Evolutionary conservation across 2,113 vertebrate genomes (phyloP).

Genomic region (Pollimyrus isidori): DNA sequence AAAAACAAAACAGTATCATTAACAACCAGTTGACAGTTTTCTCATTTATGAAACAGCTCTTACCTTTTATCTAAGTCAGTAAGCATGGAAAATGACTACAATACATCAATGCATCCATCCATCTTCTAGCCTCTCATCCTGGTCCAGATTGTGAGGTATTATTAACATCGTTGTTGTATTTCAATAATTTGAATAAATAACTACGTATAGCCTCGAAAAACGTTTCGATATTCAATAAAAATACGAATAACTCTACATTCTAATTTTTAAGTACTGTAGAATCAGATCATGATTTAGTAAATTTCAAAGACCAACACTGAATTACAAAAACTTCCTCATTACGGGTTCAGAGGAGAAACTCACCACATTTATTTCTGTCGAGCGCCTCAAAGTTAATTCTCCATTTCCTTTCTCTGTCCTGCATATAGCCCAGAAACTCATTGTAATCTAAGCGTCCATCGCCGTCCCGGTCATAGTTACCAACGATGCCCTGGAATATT

Average conservation of each 20-base stretch:
- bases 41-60: neutral
- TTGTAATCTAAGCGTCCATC: conserved; percentile 56
- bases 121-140: neutral
- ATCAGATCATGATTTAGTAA: neutral
- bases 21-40: neutral
- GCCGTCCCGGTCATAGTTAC: conserved; percentile 52
- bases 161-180: neutral
- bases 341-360: conserved; percentile 26
- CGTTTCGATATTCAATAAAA: neutral
- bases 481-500: conserved; percentile 44
- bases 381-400: conserved; percentile 59
- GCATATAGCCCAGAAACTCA: conserved; percentile 61
- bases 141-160: neutral
- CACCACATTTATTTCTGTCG: conserved; percentile 62
- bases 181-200: neutral
- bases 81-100: neutral
- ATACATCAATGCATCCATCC: neutral
- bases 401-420: conserved; percentile 61
- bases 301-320: neutral
- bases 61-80: neutral
- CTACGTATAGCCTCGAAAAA: neutral
- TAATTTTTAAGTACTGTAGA: neutral
- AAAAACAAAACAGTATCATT: conserved; percentile 41
- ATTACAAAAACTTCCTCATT: neutral
- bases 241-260: neutral